Base-by-base conservation (phyloP, 2,113 vertebrate species). In the Mixornis gularis region DNA sequence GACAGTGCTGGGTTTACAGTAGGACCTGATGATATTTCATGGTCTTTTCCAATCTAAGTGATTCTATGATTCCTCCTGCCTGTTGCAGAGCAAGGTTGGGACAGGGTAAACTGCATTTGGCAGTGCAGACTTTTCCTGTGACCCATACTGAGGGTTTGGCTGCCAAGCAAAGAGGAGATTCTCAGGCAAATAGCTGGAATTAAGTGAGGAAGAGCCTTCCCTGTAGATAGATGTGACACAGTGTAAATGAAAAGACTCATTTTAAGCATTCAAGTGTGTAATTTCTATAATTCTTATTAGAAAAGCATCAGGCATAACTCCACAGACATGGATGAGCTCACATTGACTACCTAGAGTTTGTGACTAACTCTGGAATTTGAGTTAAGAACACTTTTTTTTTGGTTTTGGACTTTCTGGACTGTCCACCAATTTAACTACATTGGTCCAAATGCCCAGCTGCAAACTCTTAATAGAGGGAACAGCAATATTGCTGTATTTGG, bases 261-360 rank as follows among this genome's bases (percentile, higher is more conserved):
- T 90, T 88, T 93, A 87, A 85, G 63, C 17, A 0, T 32, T 87
- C 71, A 79, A 34, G 32, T 83, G 52, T 79, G 44, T 56, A 0
- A 81, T 92, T 95, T 89, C 87, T 92, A 38, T 70, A 25, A 89
- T 72, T 91, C 62, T 71, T 94, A 77, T 46, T 85, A 85, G 71
- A 83, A 74, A 91, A 85, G 22, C 43, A 63, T 79, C 82, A 77
- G 55, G 25, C 48, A 64, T 80, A 90, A 88, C 79, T 90, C 85
- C 49, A 64, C 12, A 14, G 44, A 40, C 41, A 68, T 1, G 0
- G 68, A 52, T 77, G 30, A 88, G 38, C 14, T 85, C 40, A 49
- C 24, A 36, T 2, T 84, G 84, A 60, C 69, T 81, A 32, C n/a
- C 11, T 43, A 10, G n/a, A 32, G 17, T 32, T 92, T 34, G 76